Conservation (phyloP, 1,140 invertebrate species). For the Oppia nitens region DNA sequence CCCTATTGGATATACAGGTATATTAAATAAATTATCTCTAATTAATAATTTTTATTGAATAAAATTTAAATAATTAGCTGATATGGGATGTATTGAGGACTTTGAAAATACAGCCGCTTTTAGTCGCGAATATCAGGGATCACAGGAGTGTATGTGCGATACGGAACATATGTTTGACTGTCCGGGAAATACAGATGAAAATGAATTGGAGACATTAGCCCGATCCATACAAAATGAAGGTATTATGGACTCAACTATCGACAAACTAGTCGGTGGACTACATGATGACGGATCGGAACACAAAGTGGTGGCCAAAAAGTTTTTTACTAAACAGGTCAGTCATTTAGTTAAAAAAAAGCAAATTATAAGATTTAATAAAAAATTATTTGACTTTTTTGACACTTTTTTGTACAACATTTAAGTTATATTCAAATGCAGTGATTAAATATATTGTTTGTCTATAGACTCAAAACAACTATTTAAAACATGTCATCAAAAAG, state of each 20-base stretch:
- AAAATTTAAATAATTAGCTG: slow-evolving; percentile 33
- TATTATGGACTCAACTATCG: slow-evolving; percentile 23
- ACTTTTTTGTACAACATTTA: no score
- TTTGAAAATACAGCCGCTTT: slow-evolving; percentile 93
- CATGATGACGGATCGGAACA: slow-evolving; percentile 28
- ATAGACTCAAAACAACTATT: background rate
- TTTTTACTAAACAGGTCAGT: slow-evolving; percentile 37
- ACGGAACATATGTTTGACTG: slow-evolving; percentile 97
- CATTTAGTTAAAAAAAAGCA: no score
- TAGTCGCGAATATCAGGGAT: slow-evolving; percentile 78
- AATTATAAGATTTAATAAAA: no score
- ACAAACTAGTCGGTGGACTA: slow-evolving; percentile 23
- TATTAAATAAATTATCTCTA: slow-evolving; percentile 4
- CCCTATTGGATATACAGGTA: slow-evolving; percentile 44
- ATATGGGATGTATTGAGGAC: slow-evolving; percentile 71
- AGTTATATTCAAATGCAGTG: no score
- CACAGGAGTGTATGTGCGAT: slow-evolving; percentile 93
- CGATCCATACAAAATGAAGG: slow-evolving; percentile 26
- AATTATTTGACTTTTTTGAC: no score
- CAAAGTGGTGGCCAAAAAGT: slow-evolving; percentile 65
- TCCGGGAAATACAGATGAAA: slow-evolving; percentile 31
- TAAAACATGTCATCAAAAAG: background rate
- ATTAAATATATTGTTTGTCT: background rate
- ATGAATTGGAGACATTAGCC: slow-evolving; percentile 30
- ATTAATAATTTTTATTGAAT: slow-evolving; percentile 17